A percentile compares a stretch with the other conserved stretches of the same genome.
Evolutionary conservation across 2,797 vertebrate genomes (phyloP).

Genomic region (Micromesistius poutassou): DNA sequence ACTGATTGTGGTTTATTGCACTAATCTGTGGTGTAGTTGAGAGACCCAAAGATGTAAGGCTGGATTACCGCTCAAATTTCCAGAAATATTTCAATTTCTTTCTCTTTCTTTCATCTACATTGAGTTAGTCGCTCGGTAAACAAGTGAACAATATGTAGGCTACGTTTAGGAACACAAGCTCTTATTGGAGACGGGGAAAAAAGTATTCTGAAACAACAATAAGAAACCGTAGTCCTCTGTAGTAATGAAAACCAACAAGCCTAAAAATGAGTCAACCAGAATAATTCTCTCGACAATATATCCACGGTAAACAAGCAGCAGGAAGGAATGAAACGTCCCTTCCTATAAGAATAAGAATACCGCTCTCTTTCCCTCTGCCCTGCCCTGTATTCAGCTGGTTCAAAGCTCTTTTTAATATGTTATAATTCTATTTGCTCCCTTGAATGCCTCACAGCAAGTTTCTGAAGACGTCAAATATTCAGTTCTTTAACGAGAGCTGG

Average conservation of each 20-base stretch:
- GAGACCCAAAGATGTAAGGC: background rate
- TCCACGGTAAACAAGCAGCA: background rate
- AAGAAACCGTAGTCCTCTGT: background rate
- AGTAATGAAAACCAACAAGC: slow-evolving; percentile 5
- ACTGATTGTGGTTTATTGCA: background rate
- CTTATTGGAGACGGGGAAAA: background rate
- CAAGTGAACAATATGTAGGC: background rate
- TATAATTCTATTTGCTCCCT: background rate
- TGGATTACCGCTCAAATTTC: background rate
- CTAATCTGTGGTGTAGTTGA: background rate
- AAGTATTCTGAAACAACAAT: background rate
- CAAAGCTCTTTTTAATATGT: background rate
- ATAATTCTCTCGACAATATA: slow-evolving; percentile 12
- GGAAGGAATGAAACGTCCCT: background rate
- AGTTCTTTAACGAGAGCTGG: background rate
- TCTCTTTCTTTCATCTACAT: background rate
- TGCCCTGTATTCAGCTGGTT: background rate
- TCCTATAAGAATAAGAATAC: background rate
- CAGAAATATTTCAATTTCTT: background rate
- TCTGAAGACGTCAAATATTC: background rate
- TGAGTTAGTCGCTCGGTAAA: background rate
- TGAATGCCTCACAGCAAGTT: background rate
- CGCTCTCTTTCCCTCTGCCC: background rate
- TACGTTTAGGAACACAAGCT: background rate
- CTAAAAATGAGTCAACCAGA: background rate